Percentiles rank a stretch among this genome's conserved stretches.
Conservation (phyloP, 2,888 invertebrate species). For the Polyommatus iphigenia region DNA sequence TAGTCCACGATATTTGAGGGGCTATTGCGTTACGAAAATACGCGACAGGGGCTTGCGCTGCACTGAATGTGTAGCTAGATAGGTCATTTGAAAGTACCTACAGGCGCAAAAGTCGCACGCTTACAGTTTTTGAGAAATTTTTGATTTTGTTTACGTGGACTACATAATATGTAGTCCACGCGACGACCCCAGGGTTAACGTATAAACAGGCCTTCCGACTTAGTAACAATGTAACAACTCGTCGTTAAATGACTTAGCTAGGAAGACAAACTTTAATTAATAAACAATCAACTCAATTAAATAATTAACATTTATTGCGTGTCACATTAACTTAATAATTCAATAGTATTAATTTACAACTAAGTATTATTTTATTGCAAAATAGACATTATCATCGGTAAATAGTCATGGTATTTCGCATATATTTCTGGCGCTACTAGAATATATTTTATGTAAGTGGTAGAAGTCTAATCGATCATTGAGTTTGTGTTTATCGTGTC, state of each 20-base stretch:
- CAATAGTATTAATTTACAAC: not conserved
- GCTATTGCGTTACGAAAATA: too few relatives aligned
- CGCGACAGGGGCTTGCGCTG: too few relatives aligned
- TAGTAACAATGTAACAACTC: too few relatives aligned
- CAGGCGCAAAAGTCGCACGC: too few relatives aligned
- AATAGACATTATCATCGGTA: slow-evolving; percentile 7
- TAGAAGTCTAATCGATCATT: not conserved
- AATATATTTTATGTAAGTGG: not conserved
- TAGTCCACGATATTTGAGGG: too few relatives aligned
- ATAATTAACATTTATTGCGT: slow-evolving; percentile 1
- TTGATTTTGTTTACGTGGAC: too few relatives aligned
- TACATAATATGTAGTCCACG: too few relatives aligned
- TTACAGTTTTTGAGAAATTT: too few relatives aligned
- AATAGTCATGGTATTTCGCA: not conserved
- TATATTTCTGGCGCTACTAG: not conserved
- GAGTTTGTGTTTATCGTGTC: not conserved
- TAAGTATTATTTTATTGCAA: not conserved
- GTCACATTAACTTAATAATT: not conserved
- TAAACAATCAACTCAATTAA: not conserved
- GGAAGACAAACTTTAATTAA: not conserved
- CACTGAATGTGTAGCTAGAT: too few relatives aligned
- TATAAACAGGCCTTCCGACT: too few relatives aligned
- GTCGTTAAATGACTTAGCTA: not conserved
- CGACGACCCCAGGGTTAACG: too few relatives aligned
- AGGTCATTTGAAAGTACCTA: too few relatives aligned